phyloP scores from a whole-genome alignment of 2,888 invertebrate species.

The Papilio protenor region DNA sequence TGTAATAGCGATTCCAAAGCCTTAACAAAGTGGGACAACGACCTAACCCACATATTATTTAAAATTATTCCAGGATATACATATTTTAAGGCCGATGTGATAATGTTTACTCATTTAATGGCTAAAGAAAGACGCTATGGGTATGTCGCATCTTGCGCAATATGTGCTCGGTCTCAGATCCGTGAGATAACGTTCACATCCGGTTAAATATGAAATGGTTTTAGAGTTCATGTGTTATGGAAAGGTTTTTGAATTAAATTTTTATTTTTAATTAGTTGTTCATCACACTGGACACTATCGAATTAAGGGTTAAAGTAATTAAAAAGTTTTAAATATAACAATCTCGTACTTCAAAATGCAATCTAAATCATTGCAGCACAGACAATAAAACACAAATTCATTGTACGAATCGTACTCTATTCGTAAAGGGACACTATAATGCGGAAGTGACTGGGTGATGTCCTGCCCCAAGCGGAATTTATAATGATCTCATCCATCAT shows the following conservation, averaged over 20 bases:
- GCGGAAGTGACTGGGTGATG: constrained; percentile 76
- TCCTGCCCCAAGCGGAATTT: constrained; percentile 72
- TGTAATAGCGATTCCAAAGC: no score
- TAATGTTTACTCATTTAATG: neutral
- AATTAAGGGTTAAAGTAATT: no score
- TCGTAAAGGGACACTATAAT: constrained; percentile 58
- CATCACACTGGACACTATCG: no score
- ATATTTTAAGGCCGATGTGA: neutral
- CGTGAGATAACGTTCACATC: constrained; percentile 25
- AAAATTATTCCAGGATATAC: neutral
- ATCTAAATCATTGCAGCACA: constrained; percentile 22
- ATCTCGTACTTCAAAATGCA: neutral
- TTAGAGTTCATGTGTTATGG: constrained; percentile 5
- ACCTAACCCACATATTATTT: neutral
- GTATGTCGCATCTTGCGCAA: constrained; percentile 26
- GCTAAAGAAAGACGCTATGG: neutral
- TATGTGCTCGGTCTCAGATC: constrained; percentile 5
- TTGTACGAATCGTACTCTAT: constrained; percentile 52
- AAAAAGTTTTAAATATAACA: neutral
- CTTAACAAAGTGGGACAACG: no score
- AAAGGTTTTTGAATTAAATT: neutral
- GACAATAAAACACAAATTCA: constrained; percentile 43
- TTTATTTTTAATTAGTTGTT: no score
- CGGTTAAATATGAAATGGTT: constrained; percentile 24
- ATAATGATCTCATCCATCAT: constrained; percentile 70